Percentiles rank a stretch among this genome's conserved stretches.
Evolutionary conservation across 2,888 invertebrate genomes (phyloP).

Genomic region (Pimpla rufipes): DNA sequence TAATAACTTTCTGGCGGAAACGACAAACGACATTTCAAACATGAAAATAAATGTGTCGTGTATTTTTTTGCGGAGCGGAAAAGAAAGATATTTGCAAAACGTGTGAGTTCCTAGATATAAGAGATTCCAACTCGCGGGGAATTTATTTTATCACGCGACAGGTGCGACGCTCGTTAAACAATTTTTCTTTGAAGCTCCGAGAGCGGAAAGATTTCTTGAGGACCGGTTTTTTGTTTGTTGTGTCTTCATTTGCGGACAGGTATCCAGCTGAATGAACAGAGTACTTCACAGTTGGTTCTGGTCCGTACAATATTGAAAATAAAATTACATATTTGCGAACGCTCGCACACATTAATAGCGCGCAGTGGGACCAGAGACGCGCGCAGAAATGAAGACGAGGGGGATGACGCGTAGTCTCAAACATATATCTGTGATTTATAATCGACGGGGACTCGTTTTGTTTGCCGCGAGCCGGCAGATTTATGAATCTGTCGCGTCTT

Average conservation of each 20-base stretch:
- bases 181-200: neutral
- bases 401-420: constrained; percentile 25
- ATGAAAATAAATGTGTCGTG: too few relatives aligned
- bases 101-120: neutral
- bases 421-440: constrained; percentile 58
- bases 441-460: constrained; percentile 37
- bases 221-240: neutral
- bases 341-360: neutral
- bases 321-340: constrained; percentile 55
- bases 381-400: neutral
- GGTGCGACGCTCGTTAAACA: constrained; percentile 13
- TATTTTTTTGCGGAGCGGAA: too few relatives aligned
- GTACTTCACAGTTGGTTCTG: neutral
- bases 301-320: constrained; percentile 21
- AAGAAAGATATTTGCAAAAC: too few relatives aligned
- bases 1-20: too few relatives aligned
- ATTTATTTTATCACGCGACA: neutral
- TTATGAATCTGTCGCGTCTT: constrained; percentile 57
- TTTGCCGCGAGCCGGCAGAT: constrained; percentile 56
- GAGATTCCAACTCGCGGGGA: neutral
- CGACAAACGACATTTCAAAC: too few relatives aligned
- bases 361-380: neutral
- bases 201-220: neutral
- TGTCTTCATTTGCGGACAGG: neutral
- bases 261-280: neutral